A percentile compares a stretch with the other conserved stretches of the same genome.
These are phyloP conservation scores for Aplodontia rufa DNA, from an alignment of 2,113 vertebrate species.

Conservation along the genomic window DNA sequence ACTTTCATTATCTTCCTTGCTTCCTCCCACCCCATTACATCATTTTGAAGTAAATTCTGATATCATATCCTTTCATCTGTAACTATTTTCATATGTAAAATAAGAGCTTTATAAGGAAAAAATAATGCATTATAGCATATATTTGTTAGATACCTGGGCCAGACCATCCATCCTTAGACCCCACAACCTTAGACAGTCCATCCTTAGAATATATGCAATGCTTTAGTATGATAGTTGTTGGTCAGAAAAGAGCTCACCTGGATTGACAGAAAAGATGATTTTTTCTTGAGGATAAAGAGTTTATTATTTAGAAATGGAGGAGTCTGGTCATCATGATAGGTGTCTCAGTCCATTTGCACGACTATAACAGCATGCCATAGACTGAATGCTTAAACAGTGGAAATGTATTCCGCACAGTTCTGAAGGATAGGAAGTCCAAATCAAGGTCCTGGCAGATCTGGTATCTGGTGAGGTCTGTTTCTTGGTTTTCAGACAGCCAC, in stretches of 20 bases:
- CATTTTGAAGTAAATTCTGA: slow-evolving; percentile 34
- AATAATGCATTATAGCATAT: not conserved
- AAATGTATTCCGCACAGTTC: not conserved
- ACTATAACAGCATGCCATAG: not conserved
- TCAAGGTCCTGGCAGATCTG: not conserved
- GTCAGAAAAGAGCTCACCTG: not conserved
- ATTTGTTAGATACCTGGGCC: not conserved
- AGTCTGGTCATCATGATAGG: not conserved
- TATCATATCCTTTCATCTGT: not conserved
- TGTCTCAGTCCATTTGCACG: not conserved
- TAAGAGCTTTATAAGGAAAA: slow-evolving; percentile 16
- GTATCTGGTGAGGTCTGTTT: not conserved
- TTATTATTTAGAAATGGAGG: not conserved
- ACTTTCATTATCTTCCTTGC: not conserved
- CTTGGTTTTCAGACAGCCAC: not conserved
- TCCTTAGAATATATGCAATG: slow-evolving; percentile 33
- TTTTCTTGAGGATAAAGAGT: slow-evolving; percentile 22
- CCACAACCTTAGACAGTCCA: slow-evolving; percentile 10
- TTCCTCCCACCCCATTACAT: not conserved
- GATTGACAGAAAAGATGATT: not conserved
- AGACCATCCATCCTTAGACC: not conserved
- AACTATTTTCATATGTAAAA: not conserved
- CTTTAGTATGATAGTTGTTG: not conserved
- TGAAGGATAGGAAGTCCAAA: not conserved
- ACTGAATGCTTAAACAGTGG: not conserved